Conservation (phyloP, 2,113 vertebrate genomes). For the Tychaedon coryphoeus region DNA sequence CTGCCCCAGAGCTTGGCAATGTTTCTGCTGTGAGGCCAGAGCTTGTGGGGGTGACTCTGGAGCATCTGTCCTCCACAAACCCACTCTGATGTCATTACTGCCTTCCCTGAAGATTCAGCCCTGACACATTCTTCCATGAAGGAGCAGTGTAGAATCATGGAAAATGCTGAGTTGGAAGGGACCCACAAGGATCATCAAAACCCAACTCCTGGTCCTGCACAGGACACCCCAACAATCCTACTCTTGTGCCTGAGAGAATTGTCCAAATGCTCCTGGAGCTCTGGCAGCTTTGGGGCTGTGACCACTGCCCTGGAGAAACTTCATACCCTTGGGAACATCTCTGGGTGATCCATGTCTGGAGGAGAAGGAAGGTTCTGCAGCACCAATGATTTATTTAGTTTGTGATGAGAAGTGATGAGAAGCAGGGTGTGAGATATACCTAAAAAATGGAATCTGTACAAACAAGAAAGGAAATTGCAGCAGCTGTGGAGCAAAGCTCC, state of each 20-base stretch:
- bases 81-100: background rate
- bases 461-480: background rate
- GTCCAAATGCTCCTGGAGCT: background rate
- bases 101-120: background rate
- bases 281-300: background rate
- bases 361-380: background rate
- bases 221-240: background rate
- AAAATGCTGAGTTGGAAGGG: background rate
- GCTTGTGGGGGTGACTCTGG: background rate
- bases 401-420: background rate
- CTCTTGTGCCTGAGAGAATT: background rate
- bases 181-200: background rate
- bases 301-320: background rate
- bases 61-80: background rate
- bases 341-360: background rate
- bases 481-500: background rate
- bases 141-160: accelerated
- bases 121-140: accelerated
- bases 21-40: background rate
- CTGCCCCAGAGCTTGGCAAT: background rate
- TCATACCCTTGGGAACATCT: background rate
- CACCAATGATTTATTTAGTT: background rate
- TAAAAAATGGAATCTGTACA: background rate
- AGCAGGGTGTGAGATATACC: background rate
- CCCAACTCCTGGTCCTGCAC: background rate